Evolutionary conservation across 2,888 invertebrate genomes (phyloP), one percentile per base, ranked within the genome.

Genomic region (Lysandra bellargus): DNA sequence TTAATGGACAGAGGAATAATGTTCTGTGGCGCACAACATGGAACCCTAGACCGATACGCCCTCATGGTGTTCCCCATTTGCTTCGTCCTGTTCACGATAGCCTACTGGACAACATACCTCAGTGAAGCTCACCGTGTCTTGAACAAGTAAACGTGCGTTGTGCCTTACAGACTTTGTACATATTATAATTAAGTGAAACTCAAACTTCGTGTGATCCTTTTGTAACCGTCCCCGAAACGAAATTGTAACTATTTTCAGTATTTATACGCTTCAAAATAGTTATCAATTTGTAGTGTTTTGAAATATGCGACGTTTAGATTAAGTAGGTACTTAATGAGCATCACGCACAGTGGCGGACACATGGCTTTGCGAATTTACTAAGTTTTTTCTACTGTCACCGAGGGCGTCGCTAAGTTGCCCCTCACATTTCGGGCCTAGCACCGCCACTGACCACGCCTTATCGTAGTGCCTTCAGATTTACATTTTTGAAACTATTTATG

Each of bases 21-120:
- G 88, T 96, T 95, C 85, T 96, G 96, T 85, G 96, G 96, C 84
- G 95, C 96, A 81, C 95, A 95, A 86, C 93, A 96, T 82, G 96
- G 96, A 49, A 90, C 95, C 64, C 89, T 96, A 80, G 96, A 96
- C 87, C 95, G 95, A 86, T 95, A 95, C 82, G 96, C 96, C 7
- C 92, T 96, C n/a, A 95, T 95, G 82, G 81, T 96, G 72, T 96
- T 96, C 86, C 96, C 96, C 1, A 81, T 95, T 80, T 95, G 95
- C 86, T 96, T 96, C 88, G 82, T 94, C 60, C 90, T 96, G 4
- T 96, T 96, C 85, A 92, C 95, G 73, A 87, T 95, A 81, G 94
- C 95, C 81, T 96, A 96, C 87, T 96, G 96, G 96, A 95, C 95
- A 82, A 94, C 95, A 80, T 96, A 96, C 87, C 91, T 96, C 80